Percentiles rank a stretch among this genome's conserved stretches.
These are phyloP conservation scores for Dallia pectoralis DNA, from an alignment of 2,797 vertebrate genomes.

Conservation along the genomic window DNA sequence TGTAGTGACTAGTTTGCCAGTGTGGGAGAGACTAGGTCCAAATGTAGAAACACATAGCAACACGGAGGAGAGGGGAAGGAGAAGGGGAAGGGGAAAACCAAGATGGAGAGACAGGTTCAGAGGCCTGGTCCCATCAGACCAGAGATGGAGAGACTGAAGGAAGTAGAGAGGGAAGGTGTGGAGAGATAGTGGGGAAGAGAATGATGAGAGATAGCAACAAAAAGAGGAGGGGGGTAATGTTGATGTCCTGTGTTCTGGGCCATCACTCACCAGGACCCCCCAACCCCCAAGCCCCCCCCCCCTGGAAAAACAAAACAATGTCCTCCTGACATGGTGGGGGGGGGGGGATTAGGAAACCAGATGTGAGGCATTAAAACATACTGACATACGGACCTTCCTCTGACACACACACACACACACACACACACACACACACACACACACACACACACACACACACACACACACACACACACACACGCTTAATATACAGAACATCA, in stretches of 20 bases:
- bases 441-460: slow-evolving; percentile 37
- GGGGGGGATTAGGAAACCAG: slow-evolving; percentile 79
- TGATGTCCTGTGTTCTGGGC: slow-evolving; percentile 69
- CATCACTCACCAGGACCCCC: slow-evolving; percentile 78
- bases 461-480: neutral
- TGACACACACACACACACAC: slow-evolving; percentile 70
- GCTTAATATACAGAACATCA: neutral
- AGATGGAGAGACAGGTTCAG: slow-evolving; percentile 19
- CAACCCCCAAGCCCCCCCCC: slow-evolving; percentile 27
- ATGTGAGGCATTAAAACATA: slow-evolving; percentile 82
- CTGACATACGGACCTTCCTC: slow-evolving; percentile 74
- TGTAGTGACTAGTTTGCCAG: slow-evolving; percentile 22
- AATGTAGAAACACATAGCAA: slow-evolving; percentile 4
- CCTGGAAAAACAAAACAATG: slow-evolving; percentile 80
- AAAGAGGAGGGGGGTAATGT: slow-evolving; percentile 54
- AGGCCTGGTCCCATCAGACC: slow-evolving; percentile 3
- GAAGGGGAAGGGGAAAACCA: slow-evolving; percentile 7
- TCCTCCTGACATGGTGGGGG: slow-evolving; percentile 71
- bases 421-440: slow-evolving; percentile 52
- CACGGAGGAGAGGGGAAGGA: slow-evolving; percentile 10
- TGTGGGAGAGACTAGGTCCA: slow-evolving; percentile 18
- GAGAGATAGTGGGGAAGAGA: neutral
- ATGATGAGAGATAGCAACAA: slow-evolving; percentile 36
- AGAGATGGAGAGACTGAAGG: slow-evolving; percentile 1
- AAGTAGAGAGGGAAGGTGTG: neutral